Evolutionary conservation across 2,113 vertebrate species (phyloP), one percentile per base, ranked within the genome.

Genomic region (Prunella himalayana): DNA sequence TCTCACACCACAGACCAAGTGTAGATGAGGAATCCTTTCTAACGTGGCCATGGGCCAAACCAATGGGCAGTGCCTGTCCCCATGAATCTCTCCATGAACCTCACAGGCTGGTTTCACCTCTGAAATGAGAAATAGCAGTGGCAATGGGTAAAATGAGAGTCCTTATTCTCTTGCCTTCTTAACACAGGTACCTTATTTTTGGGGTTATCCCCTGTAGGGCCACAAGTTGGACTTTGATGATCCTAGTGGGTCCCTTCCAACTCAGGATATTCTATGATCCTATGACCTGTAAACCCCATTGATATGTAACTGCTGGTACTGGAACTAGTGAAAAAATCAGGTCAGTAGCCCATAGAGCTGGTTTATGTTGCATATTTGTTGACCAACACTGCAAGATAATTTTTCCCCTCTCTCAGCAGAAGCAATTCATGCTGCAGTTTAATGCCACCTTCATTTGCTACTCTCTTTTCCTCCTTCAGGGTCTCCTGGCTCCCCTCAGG

Each of bases 401-500:
- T 49, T 39, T 66, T 33, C 27, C 21, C 18, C 14, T 33, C 0
- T 56, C 31, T 39, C 53, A 54, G 15, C 11, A 85, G 51, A 70
- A 82, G 44, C 71, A 70, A 25, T 41, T 31, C 81, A 41, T 25
- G 6, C 51, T 69, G 33, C 66, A 28, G 13, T 60, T 59, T 33
- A 28, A 24, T 64, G 27, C 31, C n/a, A 59, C 24, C 25, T 27
- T 56, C 20, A 11, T 60, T 85, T 53, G n/a, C 37, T 77, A 6
- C 61, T 68, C 14, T 66, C 12, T 3, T 69, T 92, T 79, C 17
- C 16, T 33, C 60, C 63, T 41, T 6, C 95, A 99, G 99, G 99
- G 23, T 98, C 99, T 73, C 99, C 99, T 0, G 99, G 99, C 13
- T 97, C 99, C 5, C 99, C 99, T 10, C 90, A 97, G 94, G 98